Evolutionary conservation across 2,113 vertebrate genomes (phyloP).

Genomic region (Okapia johnstoni): DNA sequence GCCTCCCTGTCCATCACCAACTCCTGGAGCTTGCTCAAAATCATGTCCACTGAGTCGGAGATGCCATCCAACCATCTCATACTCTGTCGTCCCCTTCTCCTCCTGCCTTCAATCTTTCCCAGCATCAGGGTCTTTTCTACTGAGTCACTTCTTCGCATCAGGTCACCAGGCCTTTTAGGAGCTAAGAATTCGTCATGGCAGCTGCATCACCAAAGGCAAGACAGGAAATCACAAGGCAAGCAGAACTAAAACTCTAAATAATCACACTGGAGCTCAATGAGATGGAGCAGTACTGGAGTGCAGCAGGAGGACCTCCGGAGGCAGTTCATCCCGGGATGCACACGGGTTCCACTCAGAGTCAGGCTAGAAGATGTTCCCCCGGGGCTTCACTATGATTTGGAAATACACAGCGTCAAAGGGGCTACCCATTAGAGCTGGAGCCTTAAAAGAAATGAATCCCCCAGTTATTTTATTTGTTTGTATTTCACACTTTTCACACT

Average conservation of each 20-base stretch:
- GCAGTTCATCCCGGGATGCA: fast-evolving
- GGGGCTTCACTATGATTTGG: not conserved
- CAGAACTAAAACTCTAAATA: not conserved
- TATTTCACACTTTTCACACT: not conserved
- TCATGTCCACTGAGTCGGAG: not conserved
- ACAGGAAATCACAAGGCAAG: not conserved
- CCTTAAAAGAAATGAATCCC: not conserved
- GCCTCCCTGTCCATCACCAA: not conserved
- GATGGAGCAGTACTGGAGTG: not conserved
- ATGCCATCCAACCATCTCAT: not conserved
- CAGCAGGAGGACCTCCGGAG: not conserved
- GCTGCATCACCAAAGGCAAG: not conserved
- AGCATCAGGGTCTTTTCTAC: not conserved
- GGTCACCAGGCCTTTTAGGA: not conserved
- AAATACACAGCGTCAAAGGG: not conserved
- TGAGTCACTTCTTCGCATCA: fast-evolving
- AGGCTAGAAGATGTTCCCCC: not conserved
- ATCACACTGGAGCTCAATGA: not conserved
- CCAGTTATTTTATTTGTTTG: not conserved
- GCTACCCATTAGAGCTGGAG: not conserved
- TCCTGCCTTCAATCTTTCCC: not conserved
- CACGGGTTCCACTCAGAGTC: not conserved
- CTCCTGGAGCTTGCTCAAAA: not conserved
- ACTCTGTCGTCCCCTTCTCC: not conserved
- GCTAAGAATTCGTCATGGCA: not conserved